Evolutionary conservation across 2,888 invertebrate species (phyloP).

Genomic region (Drosophila rubida): DNA sequence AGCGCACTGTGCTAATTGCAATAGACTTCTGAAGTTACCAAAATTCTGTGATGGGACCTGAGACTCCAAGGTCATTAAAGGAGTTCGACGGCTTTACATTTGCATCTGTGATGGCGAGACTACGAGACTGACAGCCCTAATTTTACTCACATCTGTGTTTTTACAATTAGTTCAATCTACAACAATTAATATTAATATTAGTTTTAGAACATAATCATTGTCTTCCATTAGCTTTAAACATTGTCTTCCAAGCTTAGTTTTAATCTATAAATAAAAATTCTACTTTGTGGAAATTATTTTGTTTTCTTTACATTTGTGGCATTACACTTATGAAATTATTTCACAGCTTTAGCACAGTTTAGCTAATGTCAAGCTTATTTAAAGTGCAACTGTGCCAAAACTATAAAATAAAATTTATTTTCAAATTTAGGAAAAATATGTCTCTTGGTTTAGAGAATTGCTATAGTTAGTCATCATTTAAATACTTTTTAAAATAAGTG

Average conservation of each 20-base stretch:
- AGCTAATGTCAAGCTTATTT: too few relatives aligned
- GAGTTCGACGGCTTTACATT: slow-evolving; percentile 56
- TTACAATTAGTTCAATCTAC: slow-evolving; percentile 32
- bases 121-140: slow-evolving; percentile 48
- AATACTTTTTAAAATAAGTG: too few relatives aligned
- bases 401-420: too few relatives aligned
- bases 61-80: slow-evolving; percentile 37
- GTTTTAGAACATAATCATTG: slow-evolving; percentile 55
- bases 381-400: too few relatives aligned
- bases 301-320: background rate
- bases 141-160: slow-evolving; percentile 18
- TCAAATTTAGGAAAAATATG: too few relatives aligned
- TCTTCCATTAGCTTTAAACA: slow-evolving; percentile 50
- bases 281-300: background rate
- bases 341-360: background rate
- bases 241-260: slow-evolving; percentile 66
- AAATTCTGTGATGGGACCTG: slow-evolving; percentile 59
- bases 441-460: too few relatives aligned
- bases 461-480: too few relatives aligned
- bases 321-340: background rate
- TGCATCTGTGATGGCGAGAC: slow-evolving; percentile 64
- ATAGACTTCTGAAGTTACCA: slow-evolving; percentile 8
- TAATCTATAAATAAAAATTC: slow-evolving; percentile 45
- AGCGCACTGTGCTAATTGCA: slow-evolving; percentile 1
- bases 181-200: background rate